Conservation (phyloP, 2,888 invertebrate species). For the Dryadula phaetusa region DNA sequence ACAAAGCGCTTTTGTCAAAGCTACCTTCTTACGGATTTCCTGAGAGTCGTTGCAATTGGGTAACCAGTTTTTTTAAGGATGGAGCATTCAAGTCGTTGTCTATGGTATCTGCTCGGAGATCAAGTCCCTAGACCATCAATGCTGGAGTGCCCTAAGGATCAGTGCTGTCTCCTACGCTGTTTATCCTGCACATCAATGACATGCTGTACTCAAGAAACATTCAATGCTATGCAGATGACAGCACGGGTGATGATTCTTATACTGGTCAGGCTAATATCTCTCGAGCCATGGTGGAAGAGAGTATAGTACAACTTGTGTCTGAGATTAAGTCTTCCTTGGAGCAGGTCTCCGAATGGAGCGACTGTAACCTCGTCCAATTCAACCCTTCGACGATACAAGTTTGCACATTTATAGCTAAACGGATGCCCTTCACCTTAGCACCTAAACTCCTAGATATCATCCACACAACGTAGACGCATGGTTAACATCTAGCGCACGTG, state of each 20-base stretch:
- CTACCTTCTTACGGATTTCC: background rate
- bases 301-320: too few relatives aligned
- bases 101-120: background rate
- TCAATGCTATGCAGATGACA: background rate
- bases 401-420: too few relatives aligned
- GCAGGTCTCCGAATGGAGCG: conserved; percentile 3
- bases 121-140: too few relatives aligned
- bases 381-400: conserved; percentile 14
- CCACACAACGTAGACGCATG: too few relatives aligned
- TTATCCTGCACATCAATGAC: background rate
- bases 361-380: conserved; percentile 4
- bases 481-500: too few relatives aligned
- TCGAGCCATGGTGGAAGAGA: background rate
- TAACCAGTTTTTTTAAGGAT: background rate
- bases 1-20: background rate
- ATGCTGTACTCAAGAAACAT: background rate
- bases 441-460: too few relatives aligned
- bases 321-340: background rate
- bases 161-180: background rate
- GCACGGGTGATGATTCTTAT: background rate
- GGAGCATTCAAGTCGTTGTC: background rate
- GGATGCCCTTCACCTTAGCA: too few relatives aligned
- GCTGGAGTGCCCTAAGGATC: background rate
- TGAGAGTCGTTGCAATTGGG: background rate
- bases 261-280: background rate